Evolutionary conservation across 2,888 invertebrate species (phyloP).

Genomic region (Odontomyia ornata): DNA sequence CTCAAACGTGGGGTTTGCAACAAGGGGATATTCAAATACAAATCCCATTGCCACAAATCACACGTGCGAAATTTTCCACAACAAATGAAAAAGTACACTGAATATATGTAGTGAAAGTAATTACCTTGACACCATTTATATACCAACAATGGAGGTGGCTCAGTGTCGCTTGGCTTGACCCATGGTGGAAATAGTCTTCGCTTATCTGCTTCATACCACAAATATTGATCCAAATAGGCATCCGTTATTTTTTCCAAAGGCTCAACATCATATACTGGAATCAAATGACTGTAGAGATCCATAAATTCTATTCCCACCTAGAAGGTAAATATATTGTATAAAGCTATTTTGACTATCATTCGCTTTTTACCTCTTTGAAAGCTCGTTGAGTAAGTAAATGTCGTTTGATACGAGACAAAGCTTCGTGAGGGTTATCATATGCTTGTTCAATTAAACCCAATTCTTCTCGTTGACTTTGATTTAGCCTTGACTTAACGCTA

Average conservation of each 20-base stretch:
- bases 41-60: constrained; percentile 75
- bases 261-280: constrained; percentile 99
- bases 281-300: constrained; percentile 98
- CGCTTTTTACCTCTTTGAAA: constrained; percentile 83
- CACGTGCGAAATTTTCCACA: constrained; percentile 64
- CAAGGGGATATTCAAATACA: constrained; percentile 71
- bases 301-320: constrained; percentile 99
- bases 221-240: constrained; percentile 98
- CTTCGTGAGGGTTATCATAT: constrained; percentile 99
- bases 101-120: not conserved
- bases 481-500: constrained; percentile 95
- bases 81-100: not conserved
- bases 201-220: constrained; percentile 99
- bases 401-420: constrained; percentile 97
- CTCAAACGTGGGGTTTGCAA: constrained; percentile 75
- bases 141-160: constrained; percentile 89
- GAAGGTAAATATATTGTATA: constrained; percentile 37
- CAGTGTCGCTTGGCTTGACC: constrained; percentile 99
- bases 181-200: constrained; percentile 95
- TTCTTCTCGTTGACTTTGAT: constrained; percentile 99
- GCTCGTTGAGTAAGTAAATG: constrained; percentile 97
- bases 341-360: not conserved
- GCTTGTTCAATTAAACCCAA: constrained; percentile 99
- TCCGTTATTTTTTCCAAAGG: constrained; percentile 99
- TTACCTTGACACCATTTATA: constrained; percentile 99